Conservation (phyloP, 1,140 invertebrate species). For the Micrasema minimum region DNA sequence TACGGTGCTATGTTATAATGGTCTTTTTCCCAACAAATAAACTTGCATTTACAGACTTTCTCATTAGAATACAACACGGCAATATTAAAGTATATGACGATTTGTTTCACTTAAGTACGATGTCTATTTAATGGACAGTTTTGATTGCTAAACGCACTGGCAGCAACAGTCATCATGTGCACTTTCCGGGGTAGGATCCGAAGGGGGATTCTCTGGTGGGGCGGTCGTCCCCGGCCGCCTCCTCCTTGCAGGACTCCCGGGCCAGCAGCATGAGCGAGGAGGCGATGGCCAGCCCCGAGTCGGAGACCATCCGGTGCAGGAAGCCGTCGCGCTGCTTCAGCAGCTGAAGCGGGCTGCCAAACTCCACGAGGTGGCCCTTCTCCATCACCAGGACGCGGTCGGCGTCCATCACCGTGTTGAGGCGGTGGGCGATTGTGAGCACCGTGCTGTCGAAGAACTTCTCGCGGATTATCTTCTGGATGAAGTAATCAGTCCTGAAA, state of each 20-base stretch:
- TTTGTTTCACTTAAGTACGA: too few relatives aligned
- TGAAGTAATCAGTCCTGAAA: constrained; percentile 67
- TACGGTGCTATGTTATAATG: too few relatives aligned
- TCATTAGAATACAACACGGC: too few relatives aligned
- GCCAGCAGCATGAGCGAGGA: constrained; percentile 16
- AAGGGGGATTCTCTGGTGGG: too few relatives aligned
- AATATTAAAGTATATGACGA: too few relatives aligned
- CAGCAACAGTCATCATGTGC: too few relatives aligned
- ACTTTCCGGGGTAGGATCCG: too few relatives aligned
- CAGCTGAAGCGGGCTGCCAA: constrained; percentile 67
- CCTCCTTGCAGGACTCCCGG: constrained; percentile 10
- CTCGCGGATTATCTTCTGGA: constrained; percentile 67
- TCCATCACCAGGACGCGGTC: constrained; percentile 73
- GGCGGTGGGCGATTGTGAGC: constrained; percentile 78
- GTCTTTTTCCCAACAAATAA: too few relatives aligned
- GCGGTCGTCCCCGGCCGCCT: neutral
- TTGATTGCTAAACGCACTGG: too few relatives aligned
- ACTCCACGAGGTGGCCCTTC: constrained; percentile 59
- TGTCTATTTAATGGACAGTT: too few relatives aligned
- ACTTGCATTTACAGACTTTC: too few relatives aligned
- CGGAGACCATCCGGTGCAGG: constrained; percentile 15
- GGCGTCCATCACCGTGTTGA: constrained; percentile 72
- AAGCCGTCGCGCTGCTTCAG: constrained; percentile 50
- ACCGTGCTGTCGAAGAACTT: constrained; percentile 74
- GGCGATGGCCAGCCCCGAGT: constrained; percentile 15